Evolutionary conservation across 2,113 vertebrate species (phyloP).

Genomic region (Kryptolebias marmoratus): DNA sequence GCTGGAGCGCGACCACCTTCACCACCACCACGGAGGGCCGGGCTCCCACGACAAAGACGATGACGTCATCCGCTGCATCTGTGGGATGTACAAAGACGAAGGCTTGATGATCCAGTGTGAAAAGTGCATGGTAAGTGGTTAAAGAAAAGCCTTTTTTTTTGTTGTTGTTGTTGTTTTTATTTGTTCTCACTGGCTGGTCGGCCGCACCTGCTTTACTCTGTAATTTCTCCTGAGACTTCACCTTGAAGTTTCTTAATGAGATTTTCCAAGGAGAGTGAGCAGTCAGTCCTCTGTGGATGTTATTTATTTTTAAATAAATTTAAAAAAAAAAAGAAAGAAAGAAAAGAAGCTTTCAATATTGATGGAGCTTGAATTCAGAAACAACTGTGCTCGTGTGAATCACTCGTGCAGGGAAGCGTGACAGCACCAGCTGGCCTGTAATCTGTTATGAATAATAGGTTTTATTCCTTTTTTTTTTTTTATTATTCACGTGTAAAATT

Average conservation of each 20-base stretch:
- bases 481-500: background rate
- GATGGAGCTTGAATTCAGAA: constrained; percentile 19
- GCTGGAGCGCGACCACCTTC: constrained; percentile 76
- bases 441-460: background rate
- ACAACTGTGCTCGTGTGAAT: constrained; percentile 12
- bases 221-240: constrained; percentile 14
- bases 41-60: constrained; percentile 87
- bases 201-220: constrained; percentile 20
- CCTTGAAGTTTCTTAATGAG: constrained; percentile 23
- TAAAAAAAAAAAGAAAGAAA: constrained; percentile 9
- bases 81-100: constrained; percentile 97
- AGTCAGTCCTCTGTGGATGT: constrained; percentile 18
- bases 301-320: constrained; percentile 38
- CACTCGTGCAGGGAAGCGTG: background rate
- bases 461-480: background rate
- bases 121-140: constrained; percentile 91
- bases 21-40: constrained; percentile 76
- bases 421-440: background rate
- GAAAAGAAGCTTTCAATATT: constrained; percentile 4
- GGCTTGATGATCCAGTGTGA: constrained; percentile 99
- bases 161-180: background rate
- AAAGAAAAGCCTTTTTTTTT: background rate
- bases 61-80: constrained; percentile 97
- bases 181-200: background rate
- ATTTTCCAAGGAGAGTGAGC: constrained; percentile 20